These are phyloP conservation scores for Arenaria interpres DNA, from an alignment of 2,113 vertebrate species.

Conservation along the genomic window DNA sequence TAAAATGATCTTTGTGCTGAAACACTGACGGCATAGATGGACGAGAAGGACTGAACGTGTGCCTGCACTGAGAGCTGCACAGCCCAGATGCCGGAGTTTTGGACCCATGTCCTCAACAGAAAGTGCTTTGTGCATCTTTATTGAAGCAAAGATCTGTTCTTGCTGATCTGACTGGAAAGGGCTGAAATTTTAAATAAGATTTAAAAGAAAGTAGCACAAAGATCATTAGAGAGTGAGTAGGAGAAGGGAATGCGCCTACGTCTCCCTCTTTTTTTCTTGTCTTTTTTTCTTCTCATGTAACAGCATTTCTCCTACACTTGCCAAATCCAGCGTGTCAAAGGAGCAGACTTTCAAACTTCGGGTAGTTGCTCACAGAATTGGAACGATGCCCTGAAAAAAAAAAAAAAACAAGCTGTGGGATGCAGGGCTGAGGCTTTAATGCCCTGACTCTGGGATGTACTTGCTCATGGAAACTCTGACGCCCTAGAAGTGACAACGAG, in stretches of 20 bases:
- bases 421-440: not conserved
- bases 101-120: conserved; percentile 21
- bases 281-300: not conserved
- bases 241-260: conserved; percentile 54
- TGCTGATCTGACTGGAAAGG: not conserved
- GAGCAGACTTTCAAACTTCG: not conserved
- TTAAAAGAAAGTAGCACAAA: conserved; percentile 14
- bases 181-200: conserved; percentile 15
- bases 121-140: conserved; percentile 37
- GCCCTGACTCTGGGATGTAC: not conserved
- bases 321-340: not conserved
- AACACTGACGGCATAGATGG: not conserved
- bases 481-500: not conserved
- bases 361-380: not conserved
- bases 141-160: conserved; percentile 40
- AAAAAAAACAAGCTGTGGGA: not conserved
- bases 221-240: conserved; percentile 3
- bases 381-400: not conserved
- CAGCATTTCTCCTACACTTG: not conserved
- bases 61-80: not conserved
- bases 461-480: conserved; percentile 28
- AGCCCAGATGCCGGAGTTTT: not conserved
- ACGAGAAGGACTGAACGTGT: not conserved
- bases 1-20: conserved; percentile 29
- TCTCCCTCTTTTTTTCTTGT: not conserved